A percentile compares a stretch with the other conserved stretches of the same genome.
phyloP scores from a whole-genome alignment of 35 echinoderm and acorn worm species.

The Ophioderma brevispina region DNA sequence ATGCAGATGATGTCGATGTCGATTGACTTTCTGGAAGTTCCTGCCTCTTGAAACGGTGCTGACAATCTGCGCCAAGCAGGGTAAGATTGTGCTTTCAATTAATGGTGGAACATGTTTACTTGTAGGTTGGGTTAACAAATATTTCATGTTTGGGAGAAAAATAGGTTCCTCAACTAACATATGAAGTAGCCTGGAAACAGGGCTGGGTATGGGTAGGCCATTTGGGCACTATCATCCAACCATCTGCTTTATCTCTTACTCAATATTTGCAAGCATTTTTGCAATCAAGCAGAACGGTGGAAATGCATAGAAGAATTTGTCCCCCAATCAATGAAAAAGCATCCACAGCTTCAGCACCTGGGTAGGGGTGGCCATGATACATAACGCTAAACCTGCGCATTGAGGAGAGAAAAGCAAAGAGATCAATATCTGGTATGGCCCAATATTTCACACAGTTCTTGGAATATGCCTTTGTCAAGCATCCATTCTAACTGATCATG shows the following conservation, averaged over 20 bases:
- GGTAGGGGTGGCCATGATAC: slow-evolving; percentile 71
- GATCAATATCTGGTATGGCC: slow-evolving; percentile 65
- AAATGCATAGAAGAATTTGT: slow-evolving; percentile 70
- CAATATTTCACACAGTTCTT: neutral
- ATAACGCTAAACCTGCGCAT: slow-evolving; percentile 49
- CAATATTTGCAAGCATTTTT: slow-evolving; percentile 69
- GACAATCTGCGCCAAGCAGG: slow-evolving; percentile 66
- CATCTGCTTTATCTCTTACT: slow-evolving; percentile 37
- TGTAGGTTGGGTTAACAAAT: slow-evolving; percentile 16
- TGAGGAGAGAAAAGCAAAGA: slow-evolving; percentile 55
- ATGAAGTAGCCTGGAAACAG: slow-evolving; percentile 58
- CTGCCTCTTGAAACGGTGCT: slow-evolving; percentile 23
- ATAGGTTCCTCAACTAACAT: slow-evolving; percentile 52
- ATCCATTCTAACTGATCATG: slow-evolving; percentile 51
- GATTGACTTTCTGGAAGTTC: slow-evolving; percentile 42
- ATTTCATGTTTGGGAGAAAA: slow-evolving; percentile 19
- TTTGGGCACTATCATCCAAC: slow-evolving; percentile 68
- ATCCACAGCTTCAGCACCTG: slow-evolving; percentile 38
- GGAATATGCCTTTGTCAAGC: slow-evolving; percentile 15
- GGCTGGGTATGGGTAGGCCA: slow-evolving; percentile 83
- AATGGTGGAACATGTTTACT: slow-evolving; percentile 10
- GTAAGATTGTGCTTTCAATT: neutral
- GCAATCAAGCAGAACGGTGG: slow-evolving; percentile 55
- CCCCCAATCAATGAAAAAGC: slow-evolving; percentile 59
- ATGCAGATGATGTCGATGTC: slow-evolving; percentile 71